Evolutionary conservation across 1,140 invertebrate genomes (phyloP), one percentile per base, ranked within the genome.

Genomic region (Mactra quadrangularis): DNA sequence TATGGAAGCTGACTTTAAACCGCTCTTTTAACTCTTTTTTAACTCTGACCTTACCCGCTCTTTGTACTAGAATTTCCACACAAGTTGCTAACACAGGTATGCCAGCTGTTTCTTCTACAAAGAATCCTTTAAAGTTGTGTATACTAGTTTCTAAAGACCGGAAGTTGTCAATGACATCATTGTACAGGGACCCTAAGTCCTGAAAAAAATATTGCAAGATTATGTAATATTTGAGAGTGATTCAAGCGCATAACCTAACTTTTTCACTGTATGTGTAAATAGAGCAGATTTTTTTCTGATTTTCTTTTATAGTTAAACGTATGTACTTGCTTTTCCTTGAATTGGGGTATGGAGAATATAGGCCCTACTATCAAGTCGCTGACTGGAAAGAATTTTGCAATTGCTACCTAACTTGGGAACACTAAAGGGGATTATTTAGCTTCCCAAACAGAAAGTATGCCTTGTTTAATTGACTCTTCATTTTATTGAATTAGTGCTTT

Each of bases 71-170:
- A 33, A 74, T 45, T 38, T 17, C 17, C 6, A 82, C 68, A 55
- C 79, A 82, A 0, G 38, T 38, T 27, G 50, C 55, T 0, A 82
- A 59, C 7, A 74, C 70, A n/a, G 79, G 79, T 27, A 82, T 82
- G 9, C 79, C 79, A 15, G 79, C 38, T n/a, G 70, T 74, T 35
- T 82, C 79, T 4, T n/a, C 70, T 17, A 66, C 45, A 52, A 82
- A 82, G 53, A 64, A 66, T 52, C 64, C 71, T 70, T 82, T 82
- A 22, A 82, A 82, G 11, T 66, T 74, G 35, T 64, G 70, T 35
- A 72, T 82, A 53, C 74, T 55, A 7, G 27, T 29, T 31, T 75
- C 70, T 6, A 82, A 57, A 9, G 68, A 74, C 19, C 70, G 35
- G 41, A 74, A 82, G 35, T 74, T 74, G n/a, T 60, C 60, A 7